Evolutionary conservation across 2,888 invertebrate species (phyloP).

Genomic region (Anaspis maculata): DNA sequence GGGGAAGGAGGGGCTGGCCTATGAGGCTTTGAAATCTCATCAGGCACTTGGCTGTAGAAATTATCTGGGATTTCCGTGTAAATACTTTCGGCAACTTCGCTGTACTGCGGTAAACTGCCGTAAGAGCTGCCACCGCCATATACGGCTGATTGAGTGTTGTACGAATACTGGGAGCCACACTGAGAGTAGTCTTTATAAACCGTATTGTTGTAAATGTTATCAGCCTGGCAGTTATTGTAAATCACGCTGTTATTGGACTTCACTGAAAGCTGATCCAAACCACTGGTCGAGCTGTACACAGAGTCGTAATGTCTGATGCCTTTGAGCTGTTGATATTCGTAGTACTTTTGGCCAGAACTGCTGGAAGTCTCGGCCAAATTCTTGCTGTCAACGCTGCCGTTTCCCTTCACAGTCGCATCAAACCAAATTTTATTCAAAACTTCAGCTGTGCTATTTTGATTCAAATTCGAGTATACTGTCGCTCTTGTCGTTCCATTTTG

Average conservation of each 20-base stretch:
- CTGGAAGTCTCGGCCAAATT: no score
- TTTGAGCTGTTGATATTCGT: no score
- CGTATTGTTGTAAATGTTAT: constrained; percentile 11
- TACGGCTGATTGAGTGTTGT: constrained; percentile 17
- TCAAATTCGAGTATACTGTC: constrained; percentile 22
- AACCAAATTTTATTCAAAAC: constrained; percentile 47
- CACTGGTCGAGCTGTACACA: constrained; percentile 23
- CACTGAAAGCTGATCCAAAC: constrained; percentile 4
- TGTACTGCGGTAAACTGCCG: constrained; percentile 20
- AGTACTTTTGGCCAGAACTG: no score
- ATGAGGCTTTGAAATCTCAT: constrained; percentile 36
- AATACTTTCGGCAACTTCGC: constrained; percentile 28
- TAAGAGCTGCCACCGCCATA: constrained; percentile 17
- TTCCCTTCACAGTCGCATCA: constrained; percentile 31
- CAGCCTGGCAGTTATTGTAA: constrained; percentile 3
- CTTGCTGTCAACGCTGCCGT: no score
- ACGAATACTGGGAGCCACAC: constrained; percentile 11
- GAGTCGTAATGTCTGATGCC: constrained; percentile 31
- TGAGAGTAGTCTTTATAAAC: no score
- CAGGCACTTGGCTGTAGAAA: constrained; percentile 37
- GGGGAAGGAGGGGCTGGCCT: constrained; percentile 41
- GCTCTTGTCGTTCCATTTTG: constrained; percentile 36
- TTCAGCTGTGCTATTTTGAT: constrained; percentile 33
- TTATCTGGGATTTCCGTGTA: constrained; percentile 39
- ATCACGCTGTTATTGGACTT: constrained; percentile 6